Evolutionary conservation across 2,888 invertebrate species (phyloP).

Genomic region (Agrenia bidenticulata): DNA sequence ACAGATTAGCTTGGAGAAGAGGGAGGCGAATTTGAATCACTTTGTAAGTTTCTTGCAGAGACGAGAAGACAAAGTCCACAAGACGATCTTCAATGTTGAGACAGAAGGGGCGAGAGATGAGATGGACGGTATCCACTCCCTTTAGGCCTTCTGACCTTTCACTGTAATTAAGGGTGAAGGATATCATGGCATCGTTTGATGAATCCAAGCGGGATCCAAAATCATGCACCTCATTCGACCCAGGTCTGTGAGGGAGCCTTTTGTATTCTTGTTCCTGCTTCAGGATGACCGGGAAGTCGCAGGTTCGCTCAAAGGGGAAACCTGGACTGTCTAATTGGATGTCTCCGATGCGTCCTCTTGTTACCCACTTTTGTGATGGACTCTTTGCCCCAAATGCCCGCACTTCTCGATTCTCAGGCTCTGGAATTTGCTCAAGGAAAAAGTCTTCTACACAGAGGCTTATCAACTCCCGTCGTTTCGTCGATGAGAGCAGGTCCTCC

Average conservation of each 20-base stretch:
- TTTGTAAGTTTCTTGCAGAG: slow-evolving; percentile 27
- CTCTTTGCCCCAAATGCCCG: too few relatives aligned
- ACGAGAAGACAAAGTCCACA: slow-evolving; percentile 34
- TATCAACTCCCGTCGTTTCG: slow-evolving; percentile 28
- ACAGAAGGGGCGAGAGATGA: slow-evolving; percentile 34
- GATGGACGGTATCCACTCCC: slow-evolving; percentile 26
- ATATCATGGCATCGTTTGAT: too few relatives aligned
- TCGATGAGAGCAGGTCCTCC: slow-evolving; percentile 24
- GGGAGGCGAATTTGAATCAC: neutral
- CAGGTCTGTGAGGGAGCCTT: slow-evolving; percentile 12
- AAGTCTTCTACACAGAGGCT: slow-evolving; percentile 34
- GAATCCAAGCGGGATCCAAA: too few relatives aligned
- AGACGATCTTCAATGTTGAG: slow-evolving; percentile 45
- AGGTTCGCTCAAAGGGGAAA: slow-evolving; percentile 18
- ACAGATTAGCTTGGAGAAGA: neutral
- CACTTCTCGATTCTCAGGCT: too few relatives aligned
- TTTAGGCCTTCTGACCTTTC: slow-evolving; percentile 4
- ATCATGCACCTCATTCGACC: too few relatives aligned
- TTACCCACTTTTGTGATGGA: neutral
- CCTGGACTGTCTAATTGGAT: slow-evolving; percentile 48
- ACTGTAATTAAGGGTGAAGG: neutral
- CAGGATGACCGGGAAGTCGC: slow-evolving; percentile 43
- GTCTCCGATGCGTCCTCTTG: slow-evolving; percentile 39
- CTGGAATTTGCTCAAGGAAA: slow-evolving; percentile 24
- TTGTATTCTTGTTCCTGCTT: slow-evolving; percentile 34